Evolutionary conservation across 2,113 vertebrate species (phyloP), one percentile per base, ranked within the genome.

Genomic region (Podocnemis expansa): DNA sequence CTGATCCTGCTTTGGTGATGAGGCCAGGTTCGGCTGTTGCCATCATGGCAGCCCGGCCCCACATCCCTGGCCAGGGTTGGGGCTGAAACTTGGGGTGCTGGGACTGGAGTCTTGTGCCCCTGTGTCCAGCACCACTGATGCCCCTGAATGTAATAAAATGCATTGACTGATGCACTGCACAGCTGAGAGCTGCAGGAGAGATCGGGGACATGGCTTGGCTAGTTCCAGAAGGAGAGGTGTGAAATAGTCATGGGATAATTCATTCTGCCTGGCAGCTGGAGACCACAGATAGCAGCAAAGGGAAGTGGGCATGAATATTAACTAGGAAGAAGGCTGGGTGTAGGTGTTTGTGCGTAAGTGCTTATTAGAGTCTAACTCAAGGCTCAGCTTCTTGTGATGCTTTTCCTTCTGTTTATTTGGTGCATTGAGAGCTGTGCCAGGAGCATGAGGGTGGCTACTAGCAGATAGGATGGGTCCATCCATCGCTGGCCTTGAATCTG

Each of bases 181-280:
- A 12, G 3, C 31, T 47, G 0, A 29, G 55, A 47, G 5, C 55
- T 16, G 8, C 80, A 49, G 38, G 0, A 0, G 3, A n/a, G 47
- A 1, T 0, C 29, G 78, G 84, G 63, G 43, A 24, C 75, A 3
- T 0, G 31, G 5, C 10, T 29, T 4, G 1, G 8, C 21, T 5
- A 1, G 13, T 3, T 54, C 70, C 41, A 43, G 70, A 75, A 38
- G 22, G 21, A 75, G 38, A 19, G 41, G 41, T 25, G 70, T 13
- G 70, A 43, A 43, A 13, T 5, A 75, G 38, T 43, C 70, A 43
- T 24, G 22, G 70, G 24, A 41, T 43, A 25, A 75, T 75, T 75
- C 41, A 75, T 75, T 12, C 41, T 25, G 21, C 41, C n/a, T 5
- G 12, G 41, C 70, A 75, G 70, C 70, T 43, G 70, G 31, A n/a